phyloP scores from a whole-genome alignment of 1,140 invertebrate genomes.

The Leptopilina clavipes region DNA sequence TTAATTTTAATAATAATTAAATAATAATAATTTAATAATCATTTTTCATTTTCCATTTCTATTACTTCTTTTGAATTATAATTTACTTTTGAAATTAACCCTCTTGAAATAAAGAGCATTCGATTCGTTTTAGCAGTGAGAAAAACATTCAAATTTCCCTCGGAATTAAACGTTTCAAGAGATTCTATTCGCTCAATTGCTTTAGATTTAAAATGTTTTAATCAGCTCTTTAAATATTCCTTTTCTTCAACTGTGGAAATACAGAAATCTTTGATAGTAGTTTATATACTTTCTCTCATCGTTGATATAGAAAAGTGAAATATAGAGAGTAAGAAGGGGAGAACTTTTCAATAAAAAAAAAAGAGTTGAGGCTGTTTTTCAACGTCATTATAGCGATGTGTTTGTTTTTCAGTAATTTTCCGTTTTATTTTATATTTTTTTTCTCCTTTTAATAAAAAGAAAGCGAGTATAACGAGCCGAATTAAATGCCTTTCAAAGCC shows the following conservation, averaged over 20 bases:
- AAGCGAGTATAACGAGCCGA: constrained; percentile 41
- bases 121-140: neutral
- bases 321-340: neutral
- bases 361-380: neutral
- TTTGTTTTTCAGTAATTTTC: neutral
- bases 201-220: neutral
- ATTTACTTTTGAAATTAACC: neutral
- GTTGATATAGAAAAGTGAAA: no score
- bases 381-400: neutral
- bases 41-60: no score
- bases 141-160: neutral
- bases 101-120: neutral
- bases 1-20: no score
- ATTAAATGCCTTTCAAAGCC: constrained; percentile 53
- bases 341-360: neutral
- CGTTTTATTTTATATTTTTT: neutral
- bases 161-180: neutral
- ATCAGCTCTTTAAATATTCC: constrained; percentile 1
- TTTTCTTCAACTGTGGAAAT: neutral
- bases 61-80: no score
- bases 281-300: neutral
- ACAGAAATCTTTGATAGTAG: neutral
- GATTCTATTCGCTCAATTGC: neutral
- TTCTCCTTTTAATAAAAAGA: neutral
- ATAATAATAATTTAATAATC: no score